phyloP scores from a whole-genome alignment of 2,797 vertebrate genomes.

The Phaenicophaeus curvirostris region DNA sequence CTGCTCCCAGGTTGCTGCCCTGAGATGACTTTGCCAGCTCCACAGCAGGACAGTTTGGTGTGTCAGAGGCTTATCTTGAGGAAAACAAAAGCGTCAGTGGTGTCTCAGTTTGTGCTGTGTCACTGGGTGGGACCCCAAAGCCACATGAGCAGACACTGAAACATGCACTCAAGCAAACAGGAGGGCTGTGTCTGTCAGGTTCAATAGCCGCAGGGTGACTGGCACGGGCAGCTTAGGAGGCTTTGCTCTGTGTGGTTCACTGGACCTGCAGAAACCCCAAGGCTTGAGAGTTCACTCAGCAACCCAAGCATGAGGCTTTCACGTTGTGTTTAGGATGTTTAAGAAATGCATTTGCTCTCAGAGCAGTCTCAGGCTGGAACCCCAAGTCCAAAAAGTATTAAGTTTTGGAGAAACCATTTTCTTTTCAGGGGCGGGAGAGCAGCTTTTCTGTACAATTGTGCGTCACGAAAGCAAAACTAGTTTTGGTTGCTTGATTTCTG shows the following conservation, averaged over 20 bases:
- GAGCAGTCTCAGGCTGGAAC: not conserved
- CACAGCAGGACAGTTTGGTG: not conserved
- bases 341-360: not conserved
- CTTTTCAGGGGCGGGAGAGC: not conserved
- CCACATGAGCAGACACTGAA: not conserved
- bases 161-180: fast-evolving
- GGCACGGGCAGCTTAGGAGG: not conserved
- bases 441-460: fast-evolving
- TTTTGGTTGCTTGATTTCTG: not conserved
- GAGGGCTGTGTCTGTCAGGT: not conserved
- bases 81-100: not conserved
- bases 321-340: not conserved
- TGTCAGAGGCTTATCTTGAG: not conserved
- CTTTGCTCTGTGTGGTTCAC: not conserved
- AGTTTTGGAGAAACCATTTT: too few relatives aligned
- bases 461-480: not conserved
- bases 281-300: not conserved
- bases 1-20: too few relatives aligned
- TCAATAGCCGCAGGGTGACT: too few relatives aligned
- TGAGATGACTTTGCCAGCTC: not conserved
- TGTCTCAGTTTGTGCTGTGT: fast-evolving
- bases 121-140: not conserved
- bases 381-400: too few relatives aligned
- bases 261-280: not conserved
- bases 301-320: not conserved